These are phyloP conservation scores for Rousettus leschenaultii DNA, from an alignment of 2,113 vertebrate species.

Conservation along the genomic window DNA sequence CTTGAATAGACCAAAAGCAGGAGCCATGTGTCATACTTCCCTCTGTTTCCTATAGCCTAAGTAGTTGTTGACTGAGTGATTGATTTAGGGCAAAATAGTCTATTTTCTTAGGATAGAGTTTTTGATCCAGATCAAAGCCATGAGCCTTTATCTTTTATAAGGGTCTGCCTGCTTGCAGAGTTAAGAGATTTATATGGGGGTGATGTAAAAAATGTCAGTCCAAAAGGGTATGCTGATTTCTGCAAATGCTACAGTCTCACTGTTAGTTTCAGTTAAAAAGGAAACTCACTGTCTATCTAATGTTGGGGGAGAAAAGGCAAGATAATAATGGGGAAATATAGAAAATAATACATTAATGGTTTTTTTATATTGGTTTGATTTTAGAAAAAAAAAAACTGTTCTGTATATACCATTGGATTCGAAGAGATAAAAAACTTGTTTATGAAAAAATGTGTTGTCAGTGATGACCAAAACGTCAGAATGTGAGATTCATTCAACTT, in stretches of 20 bases:
- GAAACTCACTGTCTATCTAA: not conserved
- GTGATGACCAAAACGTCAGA: not conserved
- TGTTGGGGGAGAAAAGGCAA: not conserved
- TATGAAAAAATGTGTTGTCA: not conserved
- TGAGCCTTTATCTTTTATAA: not conserved
- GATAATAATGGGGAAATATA: not conserved
- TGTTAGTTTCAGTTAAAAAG: not conserved
- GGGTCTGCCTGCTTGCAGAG: not conserved
- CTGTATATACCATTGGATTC: not conserved
- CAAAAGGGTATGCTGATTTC: not conserved
- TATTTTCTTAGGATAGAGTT: not conserved
- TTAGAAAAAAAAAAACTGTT: not conserved
- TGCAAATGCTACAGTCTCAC: not conserved
- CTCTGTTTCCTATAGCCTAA: not conserved
- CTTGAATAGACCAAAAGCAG: not conserved
- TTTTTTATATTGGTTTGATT: not conserved
- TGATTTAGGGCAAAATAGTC: not conserved
- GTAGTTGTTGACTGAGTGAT: not conserved
- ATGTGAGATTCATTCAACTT: slow-evolving; percentile 27
- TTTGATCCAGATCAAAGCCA: not conserved
- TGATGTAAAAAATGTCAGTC: not conserved
- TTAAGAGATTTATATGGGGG: not conserved
- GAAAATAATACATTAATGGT: not conserved
- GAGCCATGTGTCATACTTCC: not conserved
- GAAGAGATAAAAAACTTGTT: not conserved